Conservation (phyloP, 2,113 vertebrate species). For the Myiozetetes cayanensis region DNA sequence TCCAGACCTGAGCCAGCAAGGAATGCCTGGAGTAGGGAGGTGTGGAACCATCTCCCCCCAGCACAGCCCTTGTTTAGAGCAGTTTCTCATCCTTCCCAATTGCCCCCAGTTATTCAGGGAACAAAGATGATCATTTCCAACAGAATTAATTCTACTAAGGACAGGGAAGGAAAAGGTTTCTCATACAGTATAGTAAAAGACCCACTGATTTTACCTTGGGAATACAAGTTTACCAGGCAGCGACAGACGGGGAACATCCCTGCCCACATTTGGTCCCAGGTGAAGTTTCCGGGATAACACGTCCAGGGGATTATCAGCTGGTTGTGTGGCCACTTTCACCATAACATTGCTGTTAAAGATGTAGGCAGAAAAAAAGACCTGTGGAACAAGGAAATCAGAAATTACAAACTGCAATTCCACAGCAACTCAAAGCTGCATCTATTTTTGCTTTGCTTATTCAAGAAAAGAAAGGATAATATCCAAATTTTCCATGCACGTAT, state of each 20-base stretch:
- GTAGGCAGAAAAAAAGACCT: slow-evolving; percentile 99
- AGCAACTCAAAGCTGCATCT: neutral
- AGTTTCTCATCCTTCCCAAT: neutral
- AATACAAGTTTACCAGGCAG: slow-evolving; percentile 98
- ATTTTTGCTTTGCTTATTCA: neutral
- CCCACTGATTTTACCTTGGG: slow-evolving; percentile 83
- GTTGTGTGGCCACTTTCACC: slow-evolving; percentile 99
- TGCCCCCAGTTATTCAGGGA: neutral
- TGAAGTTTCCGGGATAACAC: slow-evolving; percentile 97
- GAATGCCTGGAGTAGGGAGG: neutral
- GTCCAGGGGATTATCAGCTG: slow-evolving; percentile 96
- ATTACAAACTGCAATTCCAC: neutral
- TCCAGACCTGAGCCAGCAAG: neutral
- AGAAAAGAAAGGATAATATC: neutral
- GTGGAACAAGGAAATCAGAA: neutral
- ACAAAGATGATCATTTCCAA: neutral
- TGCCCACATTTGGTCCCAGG: slow-evolving; percentile 91
- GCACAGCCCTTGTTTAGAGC: neutral
- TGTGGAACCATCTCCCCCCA: neutral
- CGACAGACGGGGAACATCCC: slow-evolving; percentile 93
- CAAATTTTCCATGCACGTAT: neutral
- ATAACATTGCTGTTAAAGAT: slow-evolving; percentile 99
- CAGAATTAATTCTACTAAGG: no score
- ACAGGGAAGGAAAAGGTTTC: neutral
- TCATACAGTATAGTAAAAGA: neutral